Evolutionary conservation across 2,888 invertebrate genomes (phyloP).

Genomic region (Macrosiphum euphorbiae): DNA sequence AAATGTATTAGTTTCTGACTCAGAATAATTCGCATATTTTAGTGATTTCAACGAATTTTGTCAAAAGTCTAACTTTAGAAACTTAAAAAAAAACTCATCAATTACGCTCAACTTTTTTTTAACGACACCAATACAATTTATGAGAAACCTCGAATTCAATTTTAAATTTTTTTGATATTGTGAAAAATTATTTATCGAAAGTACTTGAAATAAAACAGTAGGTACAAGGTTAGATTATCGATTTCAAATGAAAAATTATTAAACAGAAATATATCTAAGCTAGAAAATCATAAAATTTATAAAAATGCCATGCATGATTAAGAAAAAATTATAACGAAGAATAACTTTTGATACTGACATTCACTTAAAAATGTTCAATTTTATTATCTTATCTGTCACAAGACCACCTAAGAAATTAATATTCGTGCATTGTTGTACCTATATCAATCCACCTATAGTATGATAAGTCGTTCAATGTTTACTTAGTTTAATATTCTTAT

Average conservation of each 20-base stretch:
- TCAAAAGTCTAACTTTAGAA: no score
- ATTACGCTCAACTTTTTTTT: no score
- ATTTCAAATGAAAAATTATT: background rate
- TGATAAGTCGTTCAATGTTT: conserved; percentile 13
- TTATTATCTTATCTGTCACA: conserved; percentile 39
- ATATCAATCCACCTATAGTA: background rate
- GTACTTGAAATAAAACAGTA: no score
- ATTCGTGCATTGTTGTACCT: conserved; percentile 9
- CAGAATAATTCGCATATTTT: no score
- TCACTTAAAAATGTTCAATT: background rate
- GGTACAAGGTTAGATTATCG: background rate
- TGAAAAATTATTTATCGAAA: no score
- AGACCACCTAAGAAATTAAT: conserved; percentile 4
- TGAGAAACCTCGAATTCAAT: no score
- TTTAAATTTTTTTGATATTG: no score
- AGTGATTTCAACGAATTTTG: no score
- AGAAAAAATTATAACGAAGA: background rate
- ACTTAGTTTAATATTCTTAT: background rate
- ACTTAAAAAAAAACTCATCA: no score
- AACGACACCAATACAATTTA: no score
- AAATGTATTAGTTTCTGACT: no score
- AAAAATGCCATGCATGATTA: background rate
- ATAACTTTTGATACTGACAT: background rate
- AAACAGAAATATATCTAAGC: background rate
- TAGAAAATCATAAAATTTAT: background rate